Conservation (phyloP, 2,113 vertebrate species). For the Tauraco erythrolophus region DNA sequence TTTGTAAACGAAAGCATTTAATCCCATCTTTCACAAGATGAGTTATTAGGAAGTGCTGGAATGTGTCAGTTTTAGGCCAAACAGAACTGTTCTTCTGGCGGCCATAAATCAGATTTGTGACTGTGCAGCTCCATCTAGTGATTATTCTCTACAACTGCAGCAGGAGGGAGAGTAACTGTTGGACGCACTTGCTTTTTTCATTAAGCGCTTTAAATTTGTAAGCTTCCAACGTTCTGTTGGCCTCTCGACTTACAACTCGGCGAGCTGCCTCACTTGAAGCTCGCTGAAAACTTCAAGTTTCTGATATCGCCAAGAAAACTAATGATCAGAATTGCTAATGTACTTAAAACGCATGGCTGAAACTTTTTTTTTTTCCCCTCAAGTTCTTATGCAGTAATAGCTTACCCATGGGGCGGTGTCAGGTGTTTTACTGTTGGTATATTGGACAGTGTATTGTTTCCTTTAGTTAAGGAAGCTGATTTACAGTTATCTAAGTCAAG, state of each 20-base stretch:
- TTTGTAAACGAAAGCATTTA: slow-evolving; percentile 11
- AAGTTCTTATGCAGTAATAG: background rate
- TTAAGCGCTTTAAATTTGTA: background rate
- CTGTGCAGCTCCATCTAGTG: slow-evolving; percentile 63
- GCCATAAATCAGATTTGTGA: slow-evolving; percentile 67
- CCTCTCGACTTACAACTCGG: background rate
- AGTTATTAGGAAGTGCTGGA: background rate
- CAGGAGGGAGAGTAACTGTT: background rate
- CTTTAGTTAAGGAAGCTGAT: background rate
- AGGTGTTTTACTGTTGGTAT: background rate
- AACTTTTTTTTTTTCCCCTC: background rate
- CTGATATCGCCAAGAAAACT: background rate
- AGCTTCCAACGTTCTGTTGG: background rate
- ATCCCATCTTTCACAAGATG: background rate
- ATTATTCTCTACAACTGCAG: background rate
- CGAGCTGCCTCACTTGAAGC: background rate
- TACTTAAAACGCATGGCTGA: background rate
- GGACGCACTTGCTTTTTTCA: fast-evolving
- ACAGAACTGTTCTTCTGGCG: background rate
- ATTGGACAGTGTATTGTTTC: background rate
- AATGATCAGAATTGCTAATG: background rate
- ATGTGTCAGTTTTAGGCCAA: background rate
- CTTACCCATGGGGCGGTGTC: background rate
- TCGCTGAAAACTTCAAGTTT: background rate
- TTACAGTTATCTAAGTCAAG: background rate